Conservation (phyloP, 2,888 invertebrate genomes). For the Leptura quadrifasciata region DNA sequence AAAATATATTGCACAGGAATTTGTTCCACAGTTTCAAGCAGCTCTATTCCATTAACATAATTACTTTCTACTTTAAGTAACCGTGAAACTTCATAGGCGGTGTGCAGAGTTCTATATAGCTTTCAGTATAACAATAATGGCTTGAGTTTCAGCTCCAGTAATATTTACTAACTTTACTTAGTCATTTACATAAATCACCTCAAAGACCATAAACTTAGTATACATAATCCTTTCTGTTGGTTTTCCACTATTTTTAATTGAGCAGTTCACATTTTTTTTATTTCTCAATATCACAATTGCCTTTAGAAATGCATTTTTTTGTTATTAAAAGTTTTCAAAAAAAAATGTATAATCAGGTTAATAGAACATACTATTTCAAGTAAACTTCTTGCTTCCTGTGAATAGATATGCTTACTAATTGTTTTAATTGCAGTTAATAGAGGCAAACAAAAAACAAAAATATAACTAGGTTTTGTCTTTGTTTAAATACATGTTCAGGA, state of each 20-base stretch:
- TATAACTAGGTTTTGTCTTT: too few species aligned
- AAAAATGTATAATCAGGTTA: neutral
- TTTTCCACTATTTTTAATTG: neutral
- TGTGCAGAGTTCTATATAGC: neutral
- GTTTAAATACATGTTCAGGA: too few species aligned
- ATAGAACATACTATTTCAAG: neutral
- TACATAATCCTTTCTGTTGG: neutral
- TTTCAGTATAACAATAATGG: neutral
- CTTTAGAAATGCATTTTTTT: neutral
- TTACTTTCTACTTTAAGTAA: conserved; percentile 1
- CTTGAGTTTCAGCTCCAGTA: neutral
- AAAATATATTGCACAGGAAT: neutral
- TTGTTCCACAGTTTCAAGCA: neutral
- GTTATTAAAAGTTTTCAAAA: neutral
- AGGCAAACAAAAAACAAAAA: too few species aligned
- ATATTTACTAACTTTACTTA: conserved; percentile 6
- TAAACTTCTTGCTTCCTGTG: too few species aligned
- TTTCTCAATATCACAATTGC: neutral
- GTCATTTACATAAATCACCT: neutral
- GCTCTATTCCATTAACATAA: neutral
- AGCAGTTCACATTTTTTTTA: neutral
- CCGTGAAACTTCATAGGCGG: neutral
- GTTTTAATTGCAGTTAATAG: too few species aligned
- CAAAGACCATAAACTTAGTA: neutral
- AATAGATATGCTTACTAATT: too few species aligned